Conservation (phyloP, 2,113 vertebrate genomes). For the Scartelaos histophorus region DNA sequence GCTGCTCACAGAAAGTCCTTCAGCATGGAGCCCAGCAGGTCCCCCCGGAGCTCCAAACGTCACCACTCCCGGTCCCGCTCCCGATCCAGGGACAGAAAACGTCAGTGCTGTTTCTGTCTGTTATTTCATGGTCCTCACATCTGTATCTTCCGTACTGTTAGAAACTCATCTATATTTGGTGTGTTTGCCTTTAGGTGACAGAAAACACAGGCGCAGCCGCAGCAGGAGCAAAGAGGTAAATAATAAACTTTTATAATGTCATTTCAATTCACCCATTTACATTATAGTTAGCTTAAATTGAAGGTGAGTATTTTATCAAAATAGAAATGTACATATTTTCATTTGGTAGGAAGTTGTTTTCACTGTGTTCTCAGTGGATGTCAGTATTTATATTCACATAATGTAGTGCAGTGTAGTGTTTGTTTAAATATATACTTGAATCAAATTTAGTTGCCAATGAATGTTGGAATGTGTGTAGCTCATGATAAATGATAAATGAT, state of each 20-base stretch:
- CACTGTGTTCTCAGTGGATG: constrained; percentile 1
- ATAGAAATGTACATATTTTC: constrained; percentile 33
- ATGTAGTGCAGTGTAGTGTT: constrained; percentile 74
- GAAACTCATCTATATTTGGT: background rate
- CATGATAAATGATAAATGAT: constrained; percentile 84
- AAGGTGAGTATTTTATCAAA: constrained; percentile 88
- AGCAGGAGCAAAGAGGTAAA: constrained; percentile 99
- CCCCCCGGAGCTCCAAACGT: constrained; percentile 89
- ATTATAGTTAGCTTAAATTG: constrained; percentile 60
- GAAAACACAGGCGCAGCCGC: constrained; percentile 90
- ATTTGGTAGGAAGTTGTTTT: constrained; percentile 72
- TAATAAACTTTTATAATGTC: constrained; percentile 75
- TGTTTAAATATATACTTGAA: constrained; percentile 76
- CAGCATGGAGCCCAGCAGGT: constrained; percentile 85
- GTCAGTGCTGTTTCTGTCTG: constrained; percentile 63
- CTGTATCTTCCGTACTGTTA: background rate
- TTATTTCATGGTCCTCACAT: background rate
- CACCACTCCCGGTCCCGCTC: constrained; percentile 92
- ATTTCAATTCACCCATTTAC: constrained; percentile 53
- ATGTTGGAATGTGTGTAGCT: constrained; percentile 87
- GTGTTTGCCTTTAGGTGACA: constrained; percentile 66
- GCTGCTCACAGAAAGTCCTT: constrained; percentile 85
- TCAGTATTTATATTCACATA: constrained; percentile 51
- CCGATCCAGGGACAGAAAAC: constrained; percentile 85
- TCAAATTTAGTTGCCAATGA: constrained; percentile 74